phyloP scores from a whole-genome alignment of 2,797 vertebrate genomes.

The Sebastes itinus region DNA sequence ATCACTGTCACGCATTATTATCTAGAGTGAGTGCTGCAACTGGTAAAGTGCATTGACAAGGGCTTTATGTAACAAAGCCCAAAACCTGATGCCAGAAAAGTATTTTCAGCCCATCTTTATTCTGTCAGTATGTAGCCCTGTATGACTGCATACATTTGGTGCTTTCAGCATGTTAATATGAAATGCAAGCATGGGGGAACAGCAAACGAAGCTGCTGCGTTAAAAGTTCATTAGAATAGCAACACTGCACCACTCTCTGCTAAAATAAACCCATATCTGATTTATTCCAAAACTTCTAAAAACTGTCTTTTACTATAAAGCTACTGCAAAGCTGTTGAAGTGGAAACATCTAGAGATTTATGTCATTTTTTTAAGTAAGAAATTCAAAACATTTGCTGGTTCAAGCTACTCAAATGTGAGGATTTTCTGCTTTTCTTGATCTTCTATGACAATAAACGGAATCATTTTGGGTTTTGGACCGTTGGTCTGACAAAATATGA shows the following conservation, averaged over 20 bases:
- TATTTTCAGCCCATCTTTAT: not conserved
- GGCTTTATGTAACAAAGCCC: conserved; percentile 9
- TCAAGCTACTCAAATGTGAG: not conserved
- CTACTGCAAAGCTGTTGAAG: not conserved
- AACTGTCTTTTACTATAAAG: not conserved
- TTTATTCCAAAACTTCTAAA: not conserved
- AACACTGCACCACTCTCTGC: not conserved
- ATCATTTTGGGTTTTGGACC: too few species aligned
- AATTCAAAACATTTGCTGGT: not conserved
- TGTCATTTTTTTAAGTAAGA: not conserved
- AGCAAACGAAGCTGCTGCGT: not conserved
- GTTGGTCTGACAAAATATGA: not conserved
- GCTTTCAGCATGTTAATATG: conserved; percentile 2
- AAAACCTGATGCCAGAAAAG: not conserved
- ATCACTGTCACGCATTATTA: conserved; percentile 14
- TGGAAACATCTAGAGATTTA: not conserved
- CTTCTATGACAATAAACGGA: not conserved
- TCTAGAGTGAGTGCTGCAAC: not conserved
- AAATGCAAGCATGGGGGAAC: not conserved
- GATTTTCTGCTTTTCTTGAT: too few species aligned
- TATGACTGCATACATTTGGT: not conserved
- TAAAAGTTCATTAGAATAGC: not conserved
- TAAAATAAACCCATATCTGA: not conserved
- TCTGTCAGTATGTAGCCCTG: not conserved
- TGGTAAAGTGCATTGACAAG: not conserved